Conservation (phyloP, 1,140 invertebrate species). For the Rhizoglyphus robini region DNA sequence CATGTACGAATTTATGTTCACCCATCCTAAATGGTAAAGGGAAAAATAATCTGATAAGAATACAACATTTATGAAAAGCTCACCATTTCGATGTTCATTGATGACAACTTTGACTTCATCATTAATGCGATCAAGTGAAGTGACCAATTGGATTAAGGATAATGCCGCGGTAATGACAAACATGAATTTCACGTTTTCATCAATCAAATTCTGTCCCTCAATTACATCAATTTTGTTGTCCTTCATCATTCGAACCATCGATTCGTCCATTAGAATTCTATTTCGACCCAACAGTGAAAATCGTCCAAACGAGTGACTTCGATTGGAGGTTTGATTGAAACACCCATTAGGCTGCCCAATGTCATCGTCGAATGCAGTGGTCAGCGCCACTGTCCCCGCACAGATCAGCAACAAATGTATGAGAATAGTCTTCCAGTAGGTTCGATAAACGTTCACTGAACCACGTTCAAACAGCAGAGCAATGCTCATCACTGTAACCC, state of each 20-base stretch:
- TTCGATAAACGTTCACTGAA: neutral
- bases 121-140: neutral
- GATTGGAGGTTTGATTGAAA: neutral
- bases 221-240: neutral
- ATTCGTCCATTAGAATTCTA: neutral
- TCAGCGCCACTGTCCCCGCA: neutral
- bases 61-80: neutral
- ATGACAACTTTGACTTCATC: constrained; percentile 3
- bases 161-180: neutral
- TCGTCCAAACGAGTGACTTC: neutral
- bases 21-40: neutral
- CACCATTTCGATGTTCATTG: constrained; percentile 16
- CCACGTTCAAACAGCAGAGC: neutral
- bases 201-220: constrained; percentile 4
- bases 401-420: neutral
- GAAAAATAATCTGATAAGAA: neutral
- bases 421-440: neutral
- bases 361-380: neutral
- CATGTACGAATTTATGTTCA: neutral
- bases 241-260: neutral
- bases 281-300: neutral
- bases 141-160: neutral
- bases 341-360: neutral
- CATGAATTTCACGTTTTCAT: neutral
- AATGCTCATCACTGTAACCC: neutral